Evolutionary conservation across 2,888 invertebrate species (phyloP).

Genomic region (Glyphotaelius pellucidus): DNA sequence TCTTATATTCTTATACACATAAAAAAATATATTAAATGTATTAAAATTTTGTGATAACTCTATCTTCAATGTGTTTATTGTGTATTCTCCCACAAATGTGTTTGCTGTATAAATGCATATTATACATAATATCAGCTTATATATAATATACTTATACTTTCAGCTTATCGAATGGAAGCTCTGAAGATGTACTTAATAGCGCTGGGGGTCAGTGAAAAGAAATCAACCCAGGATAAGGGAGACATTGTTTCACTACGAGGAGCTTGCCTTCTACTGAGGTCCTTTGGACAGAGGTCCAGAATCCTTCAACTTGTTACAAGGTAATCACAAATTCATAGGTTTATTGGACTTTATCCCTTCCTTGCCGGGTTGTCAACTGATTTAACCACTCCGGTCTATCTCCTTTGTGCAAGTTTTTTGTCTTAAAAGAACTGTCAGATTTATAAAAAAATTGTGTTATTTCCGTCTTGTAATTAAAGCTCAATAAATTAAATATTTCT

Average conservation of each 20-base stretch:
- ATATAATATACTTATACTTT: too few relatives aligned
- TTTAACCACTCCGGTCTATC: too few relatives aligned
- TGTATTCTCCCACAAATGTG: not conserved
- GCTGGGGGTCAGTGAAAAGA: slow-evolving; percentile 71
- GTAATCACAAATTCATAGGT: slow-evolving; percentile 70
- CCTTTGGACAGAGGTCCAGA: slow-evolving; percentile 81
- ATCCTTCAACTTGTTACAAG: slow-evolving; percentile 82
- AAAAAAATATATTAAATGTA: too few relatives aligned
- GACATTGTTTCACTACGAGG: slow-evolving; percentile 80
- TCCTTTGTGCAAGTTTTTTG: too few relatives aligned
- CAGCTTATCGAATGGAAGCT: slow-evolving; percentile 67
- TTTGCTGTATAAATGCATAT: not conserved
- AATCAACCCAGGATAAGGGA: slow-evolving; percentile 74
- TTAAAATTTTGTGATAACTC: not conserved
- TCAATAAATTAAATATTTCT: too few relatives aligned
- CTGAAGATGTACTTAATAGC: slow-evolving; percentile 72
- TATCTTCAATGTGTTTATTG: not conserved
- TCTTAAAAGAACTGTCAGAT: too few relatives aligned
- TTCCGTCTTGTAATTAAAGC: too few relatives aligned
- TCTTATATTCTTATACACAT: too few relatives aligned
- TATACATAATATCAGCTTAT: not conserved
- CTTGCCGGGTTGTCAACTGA: too few relatives aligned
- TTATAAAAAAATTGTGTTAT: too few relatives aligned
- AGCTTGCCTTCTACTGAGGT: slow-evolving; percentile 79
- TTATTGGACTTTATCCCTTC: not conserved